These are phyloP conservation scores for Drosophila carrolli DNA, from an alignment of 1,140 invertebrate species.

Conservation along the genomic window DNA sequence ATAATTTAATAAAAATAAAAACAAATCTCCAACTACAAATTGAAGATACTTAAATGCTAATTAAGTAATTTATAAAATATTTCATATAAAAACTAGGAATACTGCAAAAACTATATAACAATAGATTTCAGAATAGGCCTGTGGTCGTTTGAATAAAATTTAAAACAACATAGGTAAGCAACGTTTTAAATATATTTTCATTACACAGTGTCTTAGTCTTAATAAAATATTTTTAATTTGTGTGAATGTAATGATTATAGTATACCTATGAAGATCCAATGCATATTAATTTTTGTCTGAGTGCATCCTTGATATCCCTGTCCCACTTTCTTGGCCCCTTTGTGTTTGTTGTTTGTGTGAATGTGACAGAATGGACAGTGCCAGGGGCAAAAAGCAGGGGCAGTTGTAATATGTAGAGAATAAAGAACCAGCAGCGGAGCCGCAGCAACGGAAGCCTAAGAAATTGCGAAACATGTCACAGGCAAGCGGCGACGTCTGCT, in stretches of 20 bases:
- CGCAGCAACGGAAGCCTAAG: conserved; percentile 50
- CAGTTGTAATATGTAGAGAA: conserved; percentile 10
- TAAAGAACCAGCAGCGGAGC: conserved; percentile 9
- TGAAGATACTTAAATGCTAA: no score
- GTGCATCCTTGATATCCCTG: conserved; percentile 17
- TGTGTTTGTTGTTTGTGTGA: not conserved
- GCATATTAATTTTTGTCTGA: not conserved
- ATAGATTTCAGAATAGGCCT: no score
- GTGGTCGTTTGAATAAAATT: no score
- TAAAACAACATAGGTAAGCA: no score
- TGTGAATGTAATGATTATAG: no score
- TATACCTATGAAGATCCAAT: no score
- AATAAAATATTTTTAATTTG: not conserved
- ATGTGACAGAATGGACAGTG: conserved; percentile 27
- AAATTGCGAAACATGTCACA: conserved; percentile 58
- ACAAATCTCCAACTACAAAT: no score
- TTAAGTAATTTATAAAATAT: no score
- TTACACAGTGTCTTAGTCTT: not conserved
- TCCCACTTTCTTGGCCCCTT: conserved; percentile 21
- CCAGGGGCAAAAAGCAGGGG: conserved; percentile 25
- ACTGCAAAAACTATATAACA: no score
- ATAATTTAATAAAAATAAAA: no score
- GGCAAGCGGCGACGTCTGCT: conserved; percentile 17
- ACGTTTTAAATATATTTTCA: no score
- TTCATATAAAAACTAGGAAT: no score